Evolutionary conservation across 2,888 invertebrate genomes (phyloP).

Genomic region (Athripsodes cinereus): DNA sequence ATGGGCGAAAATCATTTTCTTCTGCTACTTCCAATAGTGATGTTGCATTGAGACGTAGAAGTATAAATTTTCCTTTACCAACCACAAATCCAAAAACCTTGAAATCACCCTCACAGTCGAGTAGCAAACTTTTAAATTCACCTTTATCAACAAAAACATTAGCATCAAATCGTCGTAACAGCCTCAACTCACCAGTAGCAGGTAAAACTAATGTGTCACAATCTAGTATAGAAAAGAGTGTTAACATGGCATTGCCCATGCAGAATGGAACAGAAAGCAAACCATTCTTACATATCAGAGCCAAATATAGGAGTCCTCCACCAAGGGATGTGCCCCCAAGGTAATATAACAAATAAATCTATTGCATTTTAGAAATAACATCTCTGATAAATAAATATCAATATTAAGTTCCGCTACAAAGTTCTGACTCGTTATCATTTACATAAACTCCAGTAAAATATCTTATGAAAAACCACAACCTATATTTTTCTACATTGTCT

Average conservation of each 20-base stretch:
- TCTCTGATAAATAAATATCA: too few species aligned
- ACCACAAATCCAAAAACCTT: conserved; percentile 12
- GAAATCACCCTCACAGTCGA: conserved; percentile 13
- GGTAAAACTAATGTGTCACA: conserved; percentile 35
- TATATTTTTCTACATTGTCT: too few species aligned
- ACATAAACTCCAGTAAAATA: too few species aligned
- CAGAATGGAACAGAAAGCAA: conserved; percentile 39
- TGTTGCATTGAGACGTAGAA: conserved; percentile 16
- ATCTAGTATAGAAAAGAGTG: conserved; percentile 47
- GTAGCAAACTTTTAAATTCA: conserved; percentile 8
- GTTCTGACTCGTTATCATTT: too few species aligned
- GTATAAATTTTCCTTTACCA: conserved; percentile 21
- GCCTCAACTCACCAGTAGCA: conserved; percentile 9
- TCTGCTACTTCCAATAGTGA: conserved; percentile 7
- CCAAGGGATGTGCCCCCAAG: conserved; percentile 56
- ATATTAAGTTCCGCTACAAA: too few species aligned
- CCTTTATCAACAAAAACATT: conserved; percentile 8
- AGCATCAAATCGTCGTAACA: conserved; percentile 7
- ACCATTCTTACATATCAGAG: conserved; percentile 63
- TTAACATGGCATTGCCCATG: conserved; percentile 42
- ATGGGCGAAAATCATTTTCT: conserved; percentile 22
- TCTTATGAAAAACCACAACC: too few species aligned
- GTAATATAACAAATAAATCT: too few species aligned
- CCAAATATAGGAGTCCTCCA: conserved; percentile 66
- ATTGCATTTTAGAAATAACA: background rate